phyloP scores from a whole-genome alignment of 2,113 vertebrate genomes.

The Melospiza melodia region DNA sequence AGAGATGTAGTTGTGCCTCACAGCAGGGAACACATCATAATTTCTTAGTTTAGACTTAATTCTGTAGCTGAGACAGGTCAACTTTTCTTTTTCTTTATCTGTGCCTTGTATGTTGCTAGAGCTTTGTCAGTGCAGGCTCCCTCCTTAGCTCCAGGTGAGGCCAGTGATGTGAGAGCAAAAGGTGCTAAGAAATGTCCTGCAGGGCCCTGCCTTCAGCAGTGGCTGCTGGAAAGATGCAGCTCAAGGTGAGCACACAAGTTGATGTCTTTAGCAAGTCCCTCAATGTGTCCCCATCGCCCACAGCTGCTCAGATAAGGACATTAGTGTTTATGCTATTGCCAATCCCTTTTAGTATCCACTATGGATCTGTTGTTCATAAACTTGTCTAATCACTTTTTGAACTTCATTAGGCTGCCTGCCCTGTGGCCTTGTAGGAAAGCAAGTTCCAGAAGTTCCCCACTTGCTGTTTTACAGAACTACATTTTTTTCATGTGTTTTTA shows the following conservation, averaged over 20 bases:
- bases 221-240: not conserved
- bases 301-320: not conserved
- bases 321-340: not conserved
- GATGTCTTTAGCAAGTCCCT: not conserved
- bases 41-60: not conserved
- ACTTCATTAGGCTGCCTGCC: not conserved
- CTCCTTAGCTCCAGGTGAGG: not conserved
- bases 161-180: not conserved
- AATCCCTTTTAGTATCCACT: not conserved
- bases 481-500: not conserved
- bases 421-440: not conserved
- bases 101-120: not conserved
- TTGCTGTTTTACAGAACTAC: not conserved
- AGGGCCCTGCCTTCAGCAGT: not conserved
- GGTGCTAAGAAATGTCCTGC: not conserved
- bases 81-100: not conserved
- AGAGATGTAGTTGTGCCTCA: not conserved
- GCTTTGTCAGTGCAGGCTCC: not conserved
- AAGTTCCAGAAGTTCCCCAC: not conserved
- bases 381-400: not conserved
- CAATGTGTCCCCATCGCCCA: not conserved
- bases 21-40: accelerated
- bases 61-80: not conserved
- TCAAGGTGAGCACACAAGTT: not conserved
- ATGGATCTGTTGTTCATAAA: not conserved